A percentile compares a stretch with the other conserved stretches of the same genome.
Evolutionary conservation across 35 echinoderm and acorn worm species (phyloP).

Genomic region (Strongylocentrotus purpuratus): DNA sequence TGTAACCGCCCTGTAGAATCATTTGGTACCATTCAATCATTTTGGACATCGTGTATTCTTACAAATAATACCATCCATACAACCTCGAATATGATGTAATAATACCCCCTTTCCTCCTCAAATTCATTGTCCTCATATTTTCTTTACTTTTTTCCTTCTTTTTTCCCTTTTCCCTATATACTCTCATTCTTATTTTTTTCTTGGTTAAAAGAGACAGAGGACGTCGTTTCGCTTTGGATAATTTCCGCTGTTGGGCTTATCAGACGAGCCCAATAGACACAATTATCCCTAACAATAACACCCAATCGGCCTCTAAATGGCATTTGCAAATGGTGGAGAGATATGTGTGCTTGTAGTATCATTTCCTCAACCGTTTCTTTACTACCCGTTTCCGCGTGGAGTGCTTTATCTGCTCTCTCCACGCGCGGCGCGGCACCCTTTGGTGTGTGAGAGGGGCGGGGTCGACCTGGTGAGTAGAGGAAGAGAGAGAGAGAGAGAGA

Average conservation of each 20-base stretch:
- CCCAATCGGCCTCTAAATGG: slow-evolving; percentile 37
- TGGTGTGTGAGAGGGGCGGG: neutral
- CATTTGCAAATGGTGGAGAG: slow-evolving; percentile 44
- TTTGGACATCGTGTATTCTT: too few species aligned
- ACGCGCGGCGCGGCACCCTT: slow-evolving; percentile 20
- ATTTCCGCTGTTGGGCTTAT: slow-evolving; percentile 54
- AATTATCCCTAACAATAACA: slow-evolving; percentile 52
- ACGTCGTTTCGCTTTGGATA: slow-evolving; percentile 57
- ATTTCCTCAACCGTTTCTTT: neutral
- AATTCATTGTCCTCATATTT: too few species aligned
- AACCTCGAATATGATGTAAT: too few species aligned
- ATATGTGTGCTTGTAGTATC: neutral
- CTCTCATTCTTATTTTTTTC: neutral
- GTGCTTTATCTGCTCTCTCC: neutral
- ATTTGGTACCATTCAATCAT: too few species aligned
- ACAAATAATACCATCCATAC: too few species aligned
- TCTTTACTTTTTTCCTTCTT: too few species aligned
- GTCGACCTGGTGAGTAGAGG: neutral
- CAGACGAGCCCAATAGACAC: slow-evolving; percentile 48
- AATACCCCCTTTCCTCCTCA: too few species aligned
- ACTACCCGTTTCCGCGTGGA: slow-evolving; percentile 26
- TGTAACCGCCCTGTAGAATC: too few species aligned
- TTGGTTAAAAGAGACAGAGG: slow-evolving; percentile 16
- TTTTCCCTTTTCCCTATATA: neutral
- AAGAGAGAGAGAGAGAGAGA: neutral